Conservation (phyloP, 2,797 vertebrate genomes). For the Denticeps clupeoides region DNA sequence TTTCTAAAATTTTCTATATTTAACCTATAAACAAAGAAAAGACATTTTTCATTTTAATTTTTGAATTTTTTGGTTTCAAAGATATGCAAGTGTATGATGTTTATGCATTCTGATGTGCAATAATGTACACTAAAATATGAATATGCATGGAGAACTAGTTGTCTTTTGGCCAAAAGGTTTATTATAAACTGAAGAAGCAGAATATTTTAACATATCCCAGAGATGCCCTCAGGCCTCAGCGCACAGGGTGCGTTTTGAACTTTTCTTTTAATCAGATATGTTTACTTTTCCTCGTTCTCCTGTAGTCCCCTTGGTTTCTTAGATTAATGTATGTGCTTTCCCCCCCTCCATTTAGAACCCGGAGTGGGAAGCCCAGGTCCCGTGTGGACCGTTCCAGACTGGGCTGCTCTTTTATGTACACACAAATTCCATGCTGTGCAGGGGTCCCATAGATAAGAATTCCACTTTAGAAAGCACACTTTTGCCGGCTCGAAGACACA, state of each 20-base stretch:
- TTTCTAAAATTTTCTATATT: neutral
- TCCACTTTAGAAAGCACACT: slow-evolving; percentile 58
- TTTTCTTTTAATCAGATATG: slow-evolving; percentile 19
- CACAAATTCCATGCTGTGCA: slow-evolving; percentile 64
- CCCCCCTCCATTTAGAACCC: slow-evolving; percentile 43
- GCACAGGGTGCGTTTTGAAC: slow-evolving; percentile 38
- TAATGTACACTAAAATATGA: too few species aligned
- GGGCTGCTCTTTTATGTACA: slow-evolving; percentile 59
- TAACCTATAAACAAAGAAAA: neutral
- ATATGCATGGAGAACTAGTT: too few species aligned
- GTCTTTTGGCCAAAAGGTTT: too few species aligned
- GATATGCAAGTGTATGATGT: too few species aligned
- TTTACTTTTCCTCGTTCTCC: slow-evolving; percentile 42
- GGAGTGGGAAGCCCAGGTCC: slow-evolving; percentile 46
- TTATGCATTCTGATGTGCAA: too few species aligned
- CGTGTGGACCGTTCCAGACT: slow-evolving; percentile 57
- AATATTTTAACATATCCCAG: too few species aligned
- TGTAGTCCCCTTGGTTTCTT: slow-evolving; percentile 24
- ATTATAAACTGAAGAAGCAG: too few species aligned
- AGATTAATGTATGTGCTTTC: slow-evolving; percentile 50
- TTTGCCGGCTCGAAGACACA: slow-evolving; percentile 38
- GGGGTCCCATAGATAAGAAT: slow-evolving; percentile 65
- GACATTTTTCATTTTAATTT: neutral
- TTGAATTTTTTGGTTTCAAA: too few species aligned
- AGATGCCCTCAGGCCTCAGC: too few species aligned